phyloP scores from a whole-genome alignment of 92 coral and sea anemone species.

The Meandrina meandrites region DNA sequence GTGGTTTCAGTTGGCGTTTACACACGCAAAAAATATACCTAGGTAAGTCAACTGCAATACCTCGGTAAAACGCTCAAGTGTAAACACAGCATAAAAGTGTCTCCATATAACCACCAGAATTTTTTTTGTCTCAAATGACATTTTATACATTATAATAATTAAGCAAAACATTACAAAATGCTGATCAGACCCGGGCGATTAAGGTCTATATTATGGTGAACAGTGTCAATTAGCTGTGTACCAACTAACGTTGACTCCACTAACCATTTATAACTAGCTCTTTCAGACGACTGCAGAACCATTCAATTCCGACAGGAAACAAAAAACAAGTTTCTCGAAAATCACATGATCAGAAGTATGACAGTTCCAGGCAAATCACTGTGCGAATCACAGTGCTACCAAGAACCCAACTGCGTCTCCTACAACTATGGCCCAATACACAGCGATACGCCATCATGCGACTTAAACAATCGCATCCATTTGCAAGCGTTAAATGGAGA shows the following conservation, averaged over 20 bases:
- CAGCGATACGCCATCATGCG: background rate
- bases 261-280: background rate
- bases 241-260: background rate
- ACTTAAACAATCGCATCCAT: slow-evolving; percentile 2
- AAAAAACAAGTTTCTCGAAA: background rate
- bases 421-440: slow-evolving; percentile 15
- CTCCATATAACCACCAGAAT: too few relatives aligned
- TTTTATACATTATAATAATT: too few relatives aligned
- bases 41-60: too few relatives aligned
- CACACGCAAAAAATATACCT: too few relatives aligned
- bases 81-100: too few relatives aligned
- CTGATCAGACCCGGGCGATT: too few relatives aligned
- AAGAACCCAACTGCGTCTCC: slow-evolving; percentile 28
- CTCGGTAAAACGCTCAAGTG: too few relatives aligned
- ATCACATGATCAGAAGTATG: background rate
- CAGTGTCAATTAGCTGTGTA: too few relatives aligned
- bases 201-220: too few relatives aligned
- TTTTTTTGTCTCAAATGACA: too few relatives aligned
- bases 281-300: slow-evolving; percentile 1
- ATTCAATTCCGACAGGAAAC: background rate
- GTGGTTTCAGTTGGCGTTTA: too few relatives aligned
- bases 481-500: slow-evolving; percentile 1
- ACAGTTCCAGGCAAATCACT: background rate
- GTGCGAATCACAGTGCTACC: slow-evolving; percentile 5
- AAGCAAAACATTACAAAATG: too few relatives aligned